Percentiles rank a stretch among this genome's conserved stretches.
Conservation (phyloP, 2,888 invertebrate genomes). For the Ophion obscuratus region DNA sequence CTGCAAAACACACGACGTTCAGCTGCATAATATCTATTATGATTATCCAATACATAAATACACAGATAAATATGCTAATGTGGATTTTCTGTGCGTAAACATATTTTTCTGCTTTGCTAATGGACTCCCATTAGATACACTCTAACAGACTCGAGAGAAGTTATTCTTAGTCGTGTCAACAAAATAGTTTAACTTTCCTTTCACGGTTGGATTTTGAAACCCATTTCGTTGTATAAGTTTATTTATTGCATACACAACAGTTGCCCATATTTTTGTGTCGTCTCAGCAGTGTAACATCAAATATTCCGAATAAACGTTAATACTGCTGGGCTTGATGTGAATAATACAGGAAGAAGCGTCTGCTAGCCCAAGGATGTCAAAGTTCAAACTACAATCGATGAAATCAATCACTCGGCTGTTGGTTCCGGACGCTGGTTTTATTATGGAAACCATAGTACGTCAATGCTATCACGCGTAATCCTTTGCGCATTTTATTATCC, state of each 20-base stretch:
- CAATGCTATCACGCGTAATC: slow-evolving; percentile 57
- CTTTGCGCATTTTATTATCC: slow-evolving; percentile 75
- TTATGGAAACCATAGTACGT: no score
- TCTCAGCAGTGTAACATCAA: neutral
- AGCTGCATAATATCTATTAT: neutral
- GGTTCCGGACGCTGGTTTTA: slow-evolving; percentile 24
- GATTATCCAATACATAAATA: neutral
- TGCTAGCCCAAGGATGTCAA: neutral
- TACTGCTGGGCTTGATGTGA: neutral
- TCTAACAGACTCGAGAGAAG: no score
- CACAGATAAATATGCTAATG: no score
- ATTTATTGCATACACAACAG: neutral
- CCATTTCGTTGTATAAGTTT: no score
- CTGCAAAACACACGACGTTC: neutral
- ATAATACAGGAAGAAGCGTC: neutral
- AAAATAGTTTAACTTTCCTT: no score
- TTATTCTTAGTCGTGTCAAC: no score
- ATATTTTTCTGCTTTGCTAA: no score
- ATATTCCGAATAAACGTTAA: neutral
- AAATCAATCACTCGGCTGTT: slow-evolving; percentile 51
- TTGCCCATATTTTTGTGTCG: neutral
- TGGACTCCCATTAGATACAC: no score
- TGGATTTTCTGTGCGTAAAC: no score
- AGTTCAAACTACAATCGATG: slow-evolving; percentile 20
- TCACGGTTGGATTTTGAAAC: no score